Conservation (phyloP, 2,888 invertebrate species). For the Plagodis dolabraria region DNA sequence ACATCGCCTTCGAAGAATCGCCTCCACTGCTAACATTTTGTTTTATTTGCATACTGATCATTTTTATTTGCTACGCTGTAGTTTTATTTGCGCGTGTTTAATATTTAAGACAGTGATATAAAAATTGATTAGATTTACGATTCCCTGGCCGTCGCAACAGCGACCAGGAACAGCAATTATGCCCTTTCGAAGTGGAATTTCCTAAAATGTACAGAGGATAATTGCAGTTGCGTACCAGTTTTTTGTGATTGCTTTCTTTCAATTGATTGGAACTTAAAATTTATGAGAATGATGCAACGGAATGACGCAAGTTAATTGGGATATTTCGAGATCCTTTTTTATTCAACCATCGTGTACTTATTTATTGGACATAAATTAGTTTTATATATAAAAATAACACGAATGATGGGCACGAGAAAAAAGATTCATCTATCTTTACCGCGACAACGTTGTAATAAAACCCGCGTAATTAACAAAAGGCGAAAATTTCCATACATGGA, state of each 20-base stretch:
- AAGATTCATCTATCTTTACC: neutral
- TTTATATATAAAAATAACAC: neutral
- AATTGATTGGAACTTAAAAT: conserved; percentile 7
- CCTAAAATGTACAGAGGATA: conserved; percentile 13
- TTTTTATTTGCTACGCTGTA: conserved; percentile 49
- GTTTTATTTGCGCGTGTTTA: conserved; percentile 49
- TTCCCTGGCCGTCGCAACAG: conserved; percentile 37
- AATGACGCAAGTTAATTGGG: conserved; percentile 5
- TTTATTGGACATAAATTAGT: neutral
- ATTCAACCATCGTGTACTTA: neutral
- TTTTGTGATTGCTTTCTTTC: conserved; percentile 12
- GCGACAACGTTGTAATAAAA: conserved; percentile 15
- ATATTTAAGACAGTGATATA: conserved; percentile 36
- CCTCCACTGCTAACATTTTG: conserved; percentile 49
- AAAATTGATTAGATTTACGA: conserved; percentile 45
- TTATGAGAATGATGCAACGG: too few species aligned
- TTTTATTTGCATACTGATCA: conserved; percentile 53
- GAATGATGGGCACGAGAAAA: too few species aligned
- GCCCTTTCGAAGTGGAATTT: conserved; percentile 29
- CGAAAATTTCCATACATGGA: conserved; percentile 20
- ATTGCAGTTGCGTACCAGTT: conserved; percentile 8
- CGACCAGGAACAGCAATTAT: conserved; percentile 23
- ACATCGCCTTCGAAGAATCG: conserved; percentile 56
- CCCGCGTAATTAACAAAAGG: conserved; percentile 26
- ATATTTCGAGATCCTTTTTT: neutral